These are phyloP conservation scores for Heliocidaris erythrogramma DNA, from an alignment of 35 echinoderm and acorn worm genomes.

Conservation along the genomic window DNA sequence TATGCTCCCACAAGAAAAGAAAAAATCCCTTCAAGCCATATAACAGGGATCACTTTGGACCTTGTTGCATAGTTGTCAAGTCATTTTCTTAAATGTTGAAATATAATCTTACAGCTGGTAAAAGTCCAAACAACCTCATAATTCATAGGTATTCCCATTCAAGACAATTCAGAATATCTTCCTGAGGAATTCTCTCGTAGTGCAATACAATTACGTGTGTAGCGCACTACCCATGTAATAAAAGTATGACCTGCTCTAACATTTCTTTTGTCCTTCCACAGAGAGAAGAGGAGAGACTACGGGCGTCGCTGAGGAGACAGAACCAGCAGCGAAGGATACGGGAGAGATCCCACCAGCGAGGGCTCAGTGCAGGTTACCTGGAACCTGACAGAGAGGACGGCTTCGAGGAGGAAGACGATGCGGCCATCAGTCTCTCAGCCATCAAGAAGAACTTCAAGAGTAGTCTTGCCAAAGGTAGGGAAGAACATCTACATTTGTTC, in stretches of 20 bases:
- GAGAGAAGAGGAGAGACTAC: constrained; percentile 90
- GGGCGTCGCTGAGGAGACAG: constrained; percentile 79
- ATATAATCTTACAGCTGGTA: too few species aligned
- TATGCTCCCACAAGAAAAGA: too few species aligned
- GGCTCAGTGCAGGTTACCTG: constrained; percentile 83
- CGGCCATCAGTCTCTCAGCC: constrained; percentile 79
- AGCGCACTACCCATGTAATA: background rate
- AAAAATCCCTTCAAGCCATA: too few species aligned
- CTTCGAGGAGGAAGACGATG: constrained; percentile 83
- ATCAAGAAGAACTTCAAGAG: constrained; percentile 95
- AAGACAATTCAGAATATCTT: too few species aligned
- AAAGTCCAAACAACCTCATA: too few species aligned
- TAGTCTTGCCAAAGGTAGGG: constrained; percentile 46
- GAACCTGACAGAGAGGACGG: constrained; percentile 87
- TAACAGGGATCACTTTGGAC: too few species aligned
- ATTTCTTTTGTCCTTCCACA: constrained; percentile 17
- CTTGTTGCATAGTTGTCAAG: too few species aligned
- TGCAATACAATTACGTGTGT: too few species aligned
- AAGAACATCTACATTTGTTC: background rate
- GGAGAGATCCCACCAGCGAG: constrained; percentile 78
- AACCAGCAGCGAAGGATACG: constrained; percentile 84
- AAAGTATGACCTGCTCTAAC: background rate
- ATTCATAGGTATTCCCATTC: too few species aligned
- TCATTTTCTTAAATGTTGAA: too few species aligned
- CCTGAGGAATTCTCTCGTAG: too few species aligned